Conservation (phyloP, 2,888 invertebrate species). For the Meloe dianella region DNA sequence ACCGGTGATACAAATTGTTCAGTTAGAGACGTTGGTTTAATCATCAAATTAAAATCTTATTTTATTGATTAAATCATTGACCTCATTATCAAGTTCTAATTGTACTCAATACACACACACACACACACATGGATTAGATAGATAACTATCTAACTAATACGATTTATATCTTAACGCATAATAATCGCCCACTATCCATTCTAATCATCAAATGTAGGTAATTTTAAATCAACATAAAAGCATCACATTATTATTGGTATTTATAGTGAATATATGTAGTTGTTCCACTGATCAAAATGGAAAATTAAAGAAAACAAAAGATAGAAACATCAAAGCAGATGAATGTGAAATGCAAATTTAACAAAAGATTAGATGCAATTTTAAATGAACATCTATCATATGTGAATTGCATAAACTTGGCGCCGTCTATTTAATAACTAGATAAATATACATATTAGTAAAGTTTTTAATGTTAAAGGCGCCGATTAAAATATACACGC, state of each 20-base stretch:
- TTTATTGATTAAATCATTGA: background rate
- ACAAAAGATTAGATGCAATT: background rate
- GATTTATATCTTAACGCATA: conserved; percentile 8
- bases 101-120: background rate
- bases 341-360: background rate
- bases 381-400: conserved; percentile 19
- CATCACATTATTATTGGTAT: background rate
- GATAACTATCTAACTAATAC: no score
- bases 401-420: conserved; percentile 25
- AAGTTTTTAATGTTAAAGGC: conserved; percentile 14
- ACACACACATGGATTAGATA: background rate
- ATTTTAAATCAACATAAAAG: background rate
- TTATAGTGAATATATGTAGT: background rate
- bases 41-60: background rate
- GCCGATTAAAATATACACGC: conserved; percentile 16
- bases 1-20: no score
- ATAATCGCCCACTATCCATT: conserved; percentile 10
- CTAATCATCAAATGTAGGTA: conserved; percentile 9
- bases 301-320: background rate
- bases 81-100: background rate
- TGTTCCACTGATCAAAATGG: background rate
- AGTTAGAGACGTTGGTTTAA: no score
- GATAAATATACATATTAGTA: background rate
- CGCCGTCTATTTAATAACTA: conserved; percentile 29
- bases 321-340: background rate